Evolutionary conservation across 1,140 invertebrate species (phyloP).

Genomic region (Protaetia brevitarsis): DNA sequence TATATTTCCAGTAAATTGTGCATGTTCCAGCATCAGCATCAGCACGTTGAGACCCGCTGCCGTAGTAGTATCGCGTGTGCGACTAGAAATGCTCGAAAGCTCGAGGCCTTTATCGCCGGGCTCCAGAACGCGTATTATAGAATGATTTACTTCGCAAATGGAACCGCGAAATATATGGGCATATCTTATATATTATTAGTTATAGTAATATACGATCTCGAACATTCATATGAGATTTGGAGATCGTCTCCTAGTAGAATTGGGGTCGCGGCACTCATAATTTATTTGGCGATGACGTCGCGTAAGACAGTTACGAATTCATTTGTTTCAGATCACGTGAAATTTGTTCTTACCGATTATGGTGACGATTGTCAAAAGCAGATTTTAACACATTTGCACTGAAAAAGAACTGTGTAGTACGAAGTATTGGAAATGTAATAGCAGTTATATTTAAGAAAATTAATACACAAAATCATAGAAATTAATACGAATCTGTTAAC

Average conservation of each 20-base stretch:
- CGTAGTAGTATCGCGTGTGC: background rate
- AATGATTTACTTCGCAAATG: conserved; percentile 38
- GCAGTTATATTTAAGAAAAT: too few relatives aligned
- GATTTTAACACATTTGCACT: too few relatives aligned
- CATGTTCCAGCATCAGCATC: conserved; percentile 29
- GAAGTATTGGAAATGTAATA: too few relatives aligned
- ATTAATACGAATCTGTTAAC: too few relatives aligned
- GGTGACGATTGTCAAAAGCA: too few relatives aligned
- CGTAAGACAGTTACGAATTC: background rate
- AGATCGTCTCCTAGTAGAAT: background rate
- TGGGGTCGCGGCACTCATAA: background rate
- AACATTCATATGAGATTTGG: conserved; percentile 26
- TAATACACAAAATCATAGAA: too few relatives aligned
- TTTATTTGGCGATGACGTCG: background rate
- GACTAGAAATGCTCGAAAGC: conserved; percentile 3
- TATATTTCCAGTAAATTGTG: conserved; percentile 35
- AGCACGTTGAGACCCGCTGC: background rate
- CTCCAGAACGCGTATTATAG: conserved; percentile 38
- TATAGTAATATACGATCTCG: conserved; percentile 31
- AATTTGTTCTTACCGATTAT: background rate
- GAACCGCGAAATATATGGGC: conserved; percentile 36
- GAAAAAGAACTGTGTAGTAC: too few relatives aligned
- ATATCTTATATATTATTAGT: conserved; percentile 32
- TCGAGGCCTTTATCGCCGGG: conserved; percentile 39
- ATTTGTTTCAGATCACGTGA: background rate